Evolutionary conservation across 1,140 invertebrate genomes (phyloP).

Genomic region (Andrena cerasifolii): DNA sequence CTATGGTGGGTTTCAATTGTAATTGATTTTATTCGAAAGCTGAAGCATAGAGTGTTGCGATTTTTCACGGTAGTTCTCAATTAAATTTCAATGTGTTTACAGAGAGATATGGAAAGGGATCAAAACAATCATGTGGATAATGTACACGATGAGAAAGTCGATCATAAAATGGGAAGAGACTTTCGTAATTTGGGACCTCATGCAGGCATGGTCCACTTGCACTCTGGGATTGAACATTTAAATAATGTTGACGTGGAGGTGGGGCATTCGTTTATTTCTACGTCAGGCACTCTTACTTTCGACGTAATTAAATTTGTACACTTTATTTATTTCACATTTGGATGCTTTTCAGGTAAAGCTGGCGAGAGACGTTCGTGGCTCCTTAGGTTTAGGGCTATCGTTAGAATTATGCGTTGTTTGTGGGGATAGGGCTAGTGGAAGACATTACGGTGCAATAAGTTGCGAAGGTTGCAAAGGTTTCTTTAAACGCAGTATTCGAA

Average conservation of each 20-base stretch:
- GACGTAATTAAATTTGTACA: background rate
- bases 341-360: slow-evolving; percentile 75
- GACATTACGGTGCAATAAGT: slow-evolving; percentile 97
- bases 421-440: slow-evolving; percentile 95
- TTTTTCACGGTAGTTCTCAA: background rate
- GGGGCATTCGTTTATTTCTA: slow-evolving; percentile 18
- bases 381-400: slow-evolving; percentile 81
- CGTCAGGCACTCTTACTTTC: slow-evolving; percentile 14
- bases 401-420: slow-evolving; percentile 96
- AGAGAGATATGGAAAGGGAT: slow-evolving; percentile 72
- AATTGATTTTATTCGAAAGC: background rate
- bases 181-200: slow-evolving; percentile 73
- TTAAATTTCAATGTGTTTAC: slow-evolving; percentile 19
- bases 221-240: slow-evolving; percentile 73
- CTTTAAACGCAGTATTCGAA: slow-evolving; percentile 96
- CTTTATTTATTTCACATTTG: slow-evolving; percentile 14
- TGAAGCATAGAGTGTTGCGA: background rate
- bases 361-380: slow-evolving; percentile 79
- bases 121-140: slow-evolving; percentile 72
- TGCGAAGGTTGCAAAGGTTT: slow-evolving; percentile 97
- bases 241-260: slow-evolving; percentile 75
- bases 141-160: slow-evolving; percentile 71
- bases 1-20: slow-evolving; percentile 51
- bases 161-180: slow-evolving; percentile 73
- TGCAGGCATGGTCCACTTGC: slow-evolving; percentile 71